Evolutionary conservation across 2,113 vertebrate genomes (phyloP).

Genomic region (Misgurnus mizolepis): DNA sequence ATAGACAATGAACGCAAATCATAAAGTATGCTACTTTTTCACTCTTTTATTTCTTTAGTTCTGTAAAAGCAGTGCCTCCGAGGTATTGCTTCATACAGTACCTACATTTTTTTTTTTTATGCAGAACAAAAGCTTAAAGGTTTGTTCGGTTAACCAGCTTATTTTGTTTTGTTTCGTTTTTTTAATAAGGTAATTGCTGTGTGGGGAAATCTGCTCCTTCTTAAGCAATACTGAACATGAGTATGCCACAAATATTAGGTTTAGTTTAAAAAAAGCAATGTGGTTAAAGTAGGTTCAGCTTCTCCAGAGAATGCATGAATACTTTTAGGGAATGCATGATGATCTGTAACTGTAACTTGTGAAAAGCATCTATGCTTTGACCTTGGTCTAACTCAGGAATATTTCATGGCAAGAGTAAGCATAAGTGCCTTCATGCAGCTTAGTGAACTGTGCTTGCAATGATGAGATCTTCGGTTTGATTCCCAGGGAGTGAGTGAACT

Average conservation of each 20-base stretch:
- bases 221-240: background rate
- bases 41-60: slow-evolving; percentile 21
- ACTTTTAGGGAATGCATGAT: background rate
- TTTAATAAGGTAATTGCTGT: slow-evolving; percentile 7
- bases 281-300: background rate
- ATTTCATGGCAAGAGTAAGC: too few relatives aligned
- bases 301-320: background rate
- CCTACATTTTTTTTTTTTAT: background rate
- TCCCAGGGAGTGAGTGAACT: too few relatives aligned
- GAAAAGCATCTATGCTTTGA: background rate
- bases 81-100: background rate
- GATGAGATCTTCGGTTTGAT: background rate
- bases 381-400: too few relatives aligned
- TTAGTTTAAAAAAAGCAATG: slow-evolving; percentile 2
- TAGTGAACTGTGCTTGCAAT: too few relatives aligned
- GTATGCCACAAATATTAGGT: background rate
- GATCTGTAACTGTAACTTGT: background rate
- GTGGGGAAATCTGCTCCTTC: background rate
- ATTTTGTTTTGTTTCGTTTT: background rate
- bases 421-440: too few relatives aligned
- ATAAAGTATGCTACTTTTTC: background rate
- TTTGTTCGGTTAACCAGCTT: background rate
- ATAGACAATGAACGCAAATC: slow-evolving; percentile 7
- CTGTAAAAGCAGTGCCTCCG: slow-evolving; percentile 2
- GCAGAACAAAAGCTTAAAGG: slow-evolving; percentile 18